Base-by-base conservation (phyloP, 2,888 invertebrate species). In the Lasius fuliginosus region DNA sequence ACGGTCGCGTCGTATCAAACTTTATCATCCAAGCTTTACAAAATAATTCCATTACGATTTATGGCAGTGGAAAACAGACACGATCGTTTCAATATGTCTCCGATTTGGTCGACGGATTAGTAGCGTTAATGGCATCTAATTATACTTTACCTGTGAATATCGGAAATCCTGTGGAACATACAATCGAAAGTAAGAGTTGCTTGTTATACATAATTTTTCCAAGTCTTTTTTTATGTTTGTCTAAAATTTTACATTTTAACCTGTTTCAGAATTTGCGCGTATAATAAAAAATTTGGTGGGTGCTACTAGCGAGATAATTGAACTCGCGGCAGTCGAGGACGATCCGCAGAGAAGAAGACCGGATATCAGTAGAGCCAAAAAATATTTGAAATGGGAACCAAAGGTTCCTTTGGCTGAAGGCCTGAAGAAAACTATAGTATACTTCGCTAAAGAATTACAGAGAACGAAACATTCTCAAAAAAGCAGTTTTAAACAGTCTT, bases 81-180 rank as follows among this genome's bases (percentile, higher is more conserved):
- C 96, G 99, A 77, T 99, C 99, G 0, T 99, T 99, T 95, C 99
- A 99, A 95, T 99, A 99, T 94, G 98, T 99, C 15, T 98, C 98
- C 11, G 99, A 99, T 96, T 96, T 99, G 89, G 99, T 99, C 0
- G 98, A 99, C 92, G 99, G 99, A 0, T 95, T 99, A 71, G 96
- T 99, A 56, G 96, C 97, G 0, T 95, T 99, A 68, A 99, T 99
- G 99, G 97, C 97, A 82, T 98, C 98, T 23, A 99, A 99, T 95
- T 99, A 98, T 94, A 97, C 98, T 0, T 96, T 97, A 90, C 99
- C 99, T 8, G 97, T 99, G 2, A 99, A 99, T 95, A 95, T 99
- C 86, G 99, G 99, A 60, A 99, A 99, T 95, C 99, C 99, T 0
- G 98, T 99, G 62, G 99, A 99, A 95, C 98, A 99, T 94, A 98